Base-by-base conservation (phyloP, 2,888 invertebrate species). In the Macrosoma leucophasiata region DNA sequence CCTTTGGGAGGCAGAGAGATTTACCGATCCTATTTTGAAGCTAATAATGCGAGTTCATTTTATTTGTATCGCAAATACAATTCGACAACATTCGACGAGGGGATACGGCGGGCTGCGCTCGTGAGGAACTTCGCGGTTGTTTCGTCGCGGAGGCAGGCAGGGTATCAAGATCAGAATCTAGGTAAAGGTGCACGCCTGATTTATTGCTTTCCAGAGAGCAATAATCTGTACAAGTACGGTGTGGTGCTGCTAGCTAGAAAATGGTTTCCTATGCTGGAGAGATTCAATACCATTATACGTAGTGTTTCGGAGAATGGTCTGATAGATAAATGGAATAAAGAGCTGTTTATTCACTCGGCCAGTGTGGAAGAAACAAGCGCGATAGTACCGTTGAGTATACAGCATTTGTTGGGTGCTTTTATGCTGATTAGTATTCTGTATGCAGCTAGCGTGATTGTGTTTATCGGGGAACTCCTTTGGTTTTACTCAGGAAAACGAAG, bases 21-120 rank as follows among this genome's bases (percentile, higher is more conserved):
- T 70, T 82, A 84, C 67, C 72, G 73, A 52, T 64, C 71, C 64
- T 78, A 82, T 74, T 84, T 84, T 60, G 68, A 78, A 70, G 71
- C 67, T 65, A 77, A 78, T 70, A 79, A 76, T 60, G 72, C 67
- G 33, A 79, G 71, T 50, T 69, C 65, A 49, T 77, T 70, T 71
- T 84, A 84, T 74, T 75, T 85, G 62, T 78, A 77, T 63, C 66
- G 68, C 58, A 72, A 79, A 65, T 85, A 81, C 59, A 72, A 67
- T 61, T 64, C 70, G 45, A 75, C 72, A 43, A 65, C 71, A 41
- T 84, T 76, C 59, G 47, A 62, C 29, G 74, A 74, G 52, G 84
- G 82, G 43, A 66, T 85, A 36, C 65, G 55, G 31, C 67, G 72
- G 32, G 66, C 66, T 18, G 82, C 79, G 40, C 50, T 70, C 39